These are phyloP conservation scores for Oncopodura yosiiana DNA, from an alignment of 1,140 invertebrate genomes.

Conservation along the genomic window DNA sequence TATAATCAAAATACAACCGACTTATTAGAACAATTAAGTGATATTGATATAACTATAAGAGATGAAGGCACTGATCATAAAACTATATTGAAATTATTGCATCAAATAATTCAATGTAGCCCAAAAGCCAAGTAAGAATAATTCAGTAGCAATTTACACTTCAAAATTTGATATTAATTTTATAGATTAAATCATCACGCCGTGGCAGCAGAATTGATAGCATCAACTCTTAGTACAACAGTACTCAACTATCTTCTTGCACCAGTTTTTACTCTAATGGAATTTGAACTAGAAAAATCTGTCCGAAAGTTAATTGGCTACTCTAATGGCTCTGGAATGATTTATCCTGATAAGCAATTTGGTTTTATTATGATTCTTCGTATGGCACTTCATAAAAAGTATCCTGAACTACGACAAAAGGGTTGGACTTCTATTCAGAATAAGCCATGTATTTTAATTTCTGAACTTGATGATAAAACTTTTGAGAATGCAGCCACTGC, in stretches of 20 bases:
- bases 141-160: background rate
- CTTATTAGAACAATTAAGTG: too few relatives aligned
- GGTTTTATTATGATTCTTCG: constrained; percentile 90
- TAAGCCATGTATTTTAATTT: too few relatives aligned
- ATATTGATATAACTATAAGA: too few relatives aligned
- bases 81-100: too few relatives aligned
- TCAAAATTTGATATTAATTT: constrained; percentile 21
- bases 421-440: too few relatives aligned
- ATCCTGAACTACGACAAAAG: constrained; percentile 60
- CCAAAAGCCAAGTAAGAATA: too few relatives aligned
- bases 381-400: constrained; percentile 64
- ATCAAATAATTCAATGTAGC: too few relatives aligned
- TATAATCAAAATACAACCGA: too few relatives aligned
- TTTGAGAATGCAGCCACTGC: too few relatives aligned
- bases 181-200: constrained; percentile 69
- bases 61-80: too few relatives aligned
- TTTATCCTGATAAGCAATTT: constrained; percentile 87
- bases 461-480: too few relatives aligned
- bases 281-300: constrained; percentile 61
- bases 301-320: constrained; percentile 84
- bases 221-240: constrained; percentile 71
- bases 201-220: constrained; percentile 69
- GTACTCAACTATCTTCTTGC: constrained; percentile 82
- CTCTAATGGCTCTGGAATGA: constrained; percentile 69
- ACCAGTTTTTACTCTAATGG: constrained; percentile 76